Base-by-base conservation (phyloP, 2,797 vertebrate species). In the Lophotriccus pileatus region DNA sequence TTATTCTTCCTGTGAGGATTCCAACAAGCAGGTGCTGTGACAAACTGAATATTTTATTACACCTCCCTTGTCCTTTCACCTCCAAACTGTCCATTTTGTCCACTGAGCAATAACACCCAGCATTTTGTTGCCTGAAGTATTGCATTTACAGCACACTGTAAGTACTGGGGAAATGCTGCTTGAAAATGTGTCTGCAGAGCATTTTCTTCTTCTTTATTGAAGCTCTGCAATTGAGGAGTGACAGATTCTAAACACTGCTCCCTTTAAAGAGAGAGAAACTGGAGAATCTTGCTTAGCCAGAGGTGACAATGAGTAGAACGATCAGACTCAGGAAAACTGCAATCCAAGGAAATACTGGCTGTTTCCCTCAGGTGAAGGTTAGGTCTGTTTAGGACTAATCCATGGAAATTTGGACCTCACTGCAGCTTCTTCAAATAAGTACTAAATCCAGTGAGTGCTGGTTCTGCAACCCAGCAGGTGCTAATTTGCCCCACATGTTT, bases 11-110 rank as follows among this genome's bases (percentile, higher is more conserved):
- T 49, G 49, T 24, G 80, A 36, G 82, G 67, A 66, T 84, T 76
- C 83, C 30, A 64, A 72, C 84, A 86, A 63, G 55, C 62, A 20
- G 59, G 53, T 37, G 75, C 82, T 89, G 91, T 15, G 76, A 93
- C 63, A 67, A 84, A 53, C 77, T 89, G 81, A 87, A 95, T 93
- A 94, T 96, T 95, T 94, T 96, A 95, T 94, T 90, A 70, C 41
- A 37, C 37, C 39, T 81, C 56, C 78, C 84, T 73, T 92, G 75
- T 94, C 77, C 89, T 92, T 89, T 92, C 84, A 89, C 73, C 79
- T 95, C 89, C 72, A 75, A 90, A 94, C 67, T 91, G 87, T 78
- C 94, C 50, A 37, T 95, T 92, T 89, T 63, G 66, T 13, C 84
- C 92, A 76, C 32, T 53, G 89, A 96, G 95, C 79, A 93, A 76